Base-by-base conservation (phyloP, 92 coral and sea anemone species). In the Epizoanthus fatuus region DNA sequence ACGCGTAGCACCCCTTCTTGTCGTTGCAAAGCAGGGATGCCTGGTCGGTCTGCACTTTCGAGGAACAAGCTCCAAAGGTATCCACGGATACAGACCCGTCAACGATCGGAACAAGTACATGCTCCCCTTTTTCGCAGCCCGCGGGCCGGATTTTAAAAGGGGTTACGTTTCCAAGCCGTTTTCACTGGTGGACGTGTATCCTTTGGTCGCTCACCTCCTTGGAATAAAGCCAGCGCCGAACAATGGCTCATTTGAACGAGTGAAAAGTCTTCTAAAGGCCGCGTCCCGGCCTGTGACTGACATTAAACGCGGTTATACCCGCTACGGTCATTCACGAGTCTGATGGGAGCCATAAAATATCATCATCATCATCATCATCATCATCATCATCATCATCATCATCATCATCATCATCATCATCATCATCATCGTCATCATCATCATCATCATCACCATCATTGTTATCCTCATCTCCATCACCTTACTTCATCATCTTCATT, bases 121-220 rank as follows among this genome's bases (percentile, higher is more conserved):
- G 98, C 85, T 86, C 49, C 98, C 98, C 4, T 92, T 96, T 79
- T 96, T 96, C 68, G 67, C 92, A 5, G 98, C 98, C 10, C 92
- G 90, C 47, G 98, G 98, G 4, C 98, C 98, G 5, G 88, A 91
- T 53, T 96, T 96, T 49, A 94, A 96, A 81, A 49, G 92, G 59
- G 89, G 91, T 60, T 86, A 75, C 74, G 62, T 68, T 45, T 90
- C 93, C 3, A 35, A 83, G 47, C 86, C 94, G 16, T 96, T 96
- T 59, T 70, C 86, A 14, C 71, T 74, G 14, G 83, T 90, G 14
- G 96, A 96, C 51, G 75, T 96, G 29, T 94, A 96, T 80, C 93
- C 97, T 0, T 55, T 96, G 79, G 60, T 96, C 47, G 88, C 98
- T 63, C 72, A 92, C 67, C 71, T 96, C 4, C 90, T 96, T 17